Percentiles rank a stretch among this genome's conserved stretches.
Conservation (phyloP, 2,888 invertebrate genomes). For the Dendrolimus houi region DNA sequence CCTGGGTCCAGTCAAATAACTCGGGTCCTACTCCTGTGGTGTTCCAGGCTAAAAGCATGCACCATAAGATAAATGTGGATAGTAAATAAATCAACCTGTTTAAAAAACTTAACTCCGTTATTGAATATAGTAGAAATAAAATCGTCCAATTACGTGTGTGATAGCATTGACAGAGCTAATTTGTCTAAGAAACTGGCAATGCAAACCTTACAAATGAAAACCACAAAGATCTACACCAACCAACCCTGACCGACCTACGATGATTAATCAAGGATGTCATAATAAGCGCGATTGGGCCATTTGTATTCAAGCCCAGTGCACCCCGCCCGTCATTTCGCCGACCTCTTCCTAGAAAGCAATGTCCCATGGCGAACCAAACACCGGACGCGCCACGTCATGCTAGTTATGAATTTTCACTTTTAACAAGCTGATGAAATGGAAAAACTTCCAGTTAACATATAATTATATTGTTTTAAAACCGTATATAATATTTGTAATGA, state of each 20-base stretch:
- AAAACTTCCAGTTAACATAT: background rate
- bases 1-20: too few species aligned
- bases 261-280: background rate
- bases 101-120: too few species aligned
- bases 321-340: conserved; percentile 49
- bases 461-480: too few species aligned
- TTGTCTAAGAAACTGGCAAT: conserved; percentile 1
- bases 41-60: too few species aligned
- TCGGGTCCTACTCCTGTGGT: too few species aligned
- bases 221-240: conserved; percentile 9
- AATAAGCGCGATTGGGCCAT: conserved; percentile 14
- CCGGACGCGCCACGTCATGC: conserved; percentile 45
- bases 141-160: too few species aligned
- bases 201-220: background rate
- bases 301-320: conserved; percentile 45
- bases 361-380: conserved; percentile 45
- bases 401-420: conserved; percentile 64
- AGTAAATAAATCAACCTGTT: too few species aligned
- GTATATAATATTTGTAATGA: too few species aligned
- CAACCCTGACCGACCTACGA: background rate
- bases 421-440: conserved; percentile 24
- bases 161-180: conserved; percentile 10
- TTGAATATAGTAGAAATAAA: too few species aligned
- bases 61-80: too few species aligned
- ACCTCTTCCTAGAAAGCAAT: conserved; percentile 64